These are phyloP conservation scores for Suricata suricatta DNA, from an alignment of 2,113 vertebrate genomes.

Conservation along the genomic window DNA sequence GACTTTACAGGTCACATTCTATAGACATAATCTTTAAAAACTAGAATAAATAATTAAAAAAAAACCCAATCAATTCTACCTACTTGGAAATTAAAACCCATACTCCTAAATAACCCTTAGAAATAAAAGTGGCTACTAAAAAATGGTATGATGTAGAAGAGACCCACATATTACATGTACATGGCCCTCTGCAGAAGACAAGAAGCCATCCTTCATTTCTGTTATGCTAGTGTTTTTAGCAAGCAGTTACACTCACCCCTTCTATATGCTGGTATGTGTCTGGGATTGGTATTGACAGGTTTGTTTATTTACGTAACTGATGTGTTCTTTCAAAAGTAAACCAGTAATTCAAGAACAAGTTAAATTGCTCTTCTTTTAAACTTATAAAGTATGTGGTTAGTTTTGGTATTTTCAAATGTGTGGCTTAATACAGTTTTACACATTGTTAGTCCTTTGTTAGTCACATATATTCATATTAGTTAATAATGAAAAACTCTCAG, in stretches of 20 bases:
- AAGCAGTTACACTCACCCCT: slow-evolving; percentile 38
- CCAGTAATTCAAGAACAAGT: slow-evolving; percentile 45
- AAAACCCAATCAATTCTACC: background rate
- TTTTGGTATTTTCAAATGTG: slow-evolving; percentile 43
- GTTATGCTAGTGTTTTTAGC: slow-evolving; percentile 28
- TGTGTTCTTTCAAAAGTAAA: slow-evolving; percentile 44
- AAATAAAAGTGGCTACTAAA: slow-evolving; percentile 27
- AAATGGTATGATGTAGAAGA: background rate
- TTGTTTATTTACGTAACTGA: slow-evolving; percentile 24
- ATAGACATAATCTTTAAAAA: slow-evolving; percentile 13
- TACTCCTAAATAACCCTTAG: background rate
- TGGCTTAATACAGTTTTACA: background rate
- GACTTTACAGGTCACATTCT: background rate
- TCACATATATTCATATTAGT: background rate
- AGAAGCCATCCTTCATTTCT: background rate
- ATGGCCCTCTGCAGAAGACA: background rate
- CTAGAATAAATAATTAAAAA: background rate
- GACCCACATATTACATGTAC: background rate
- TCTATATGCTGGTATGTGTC: background rate
- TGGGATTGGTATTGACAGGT: background rate
- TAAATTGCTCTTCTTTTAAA: slow-evolving; percentile 38
- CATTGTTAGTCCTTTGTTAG: background rate
- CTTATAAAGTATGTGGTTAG: background rate
- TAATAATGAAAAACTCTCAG: background rate
- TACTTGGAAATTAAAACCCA: background rate